A percentile compares a stretch with the other conserved stretches of the same genome.
Conservation (phyloP, 2,888 invertebrate genomes). For the Branchipolynoe longqiensis region DNA sequence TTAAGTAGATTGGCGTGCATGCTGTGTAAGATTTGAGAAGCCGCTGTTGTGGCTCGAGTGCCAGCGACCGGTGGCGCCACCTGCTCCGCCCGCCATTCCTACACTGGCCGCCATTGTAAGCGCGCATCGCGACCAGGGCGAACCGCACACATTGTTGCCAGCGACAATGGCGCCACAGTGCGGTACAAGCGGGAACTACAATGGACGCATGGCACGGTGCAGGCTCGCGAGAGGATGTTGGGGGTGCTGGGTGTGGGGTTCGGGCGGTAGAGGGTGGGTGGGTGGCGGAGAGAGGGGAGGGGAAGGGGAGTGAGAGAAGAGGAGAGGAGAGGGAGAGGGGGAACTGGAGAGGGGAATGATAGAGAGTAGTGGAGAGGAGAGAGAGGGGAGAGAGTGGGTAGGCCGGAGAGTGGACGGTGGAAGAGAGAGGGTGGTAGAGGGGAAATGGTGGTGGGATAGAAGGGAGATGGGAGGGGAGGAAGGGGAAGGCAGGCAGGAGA, state of each 20-base stretch:
- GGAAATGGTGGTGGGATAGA: no score
- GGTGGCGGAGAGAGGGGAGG: not conserved
- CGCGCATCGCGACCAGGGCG: not conserved
- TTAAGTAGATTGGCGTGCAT: conserved; percentile 35
- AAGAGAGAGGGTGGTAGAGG: not conserved
- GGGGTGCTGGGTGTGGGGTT: conserved; percentile 5
- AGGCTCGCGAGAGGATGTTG: no score
- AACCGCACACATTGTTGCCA: not conserved
- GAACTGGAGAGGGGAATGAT: not conserved
- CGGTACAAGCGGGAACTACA: conserved; percentile 22
- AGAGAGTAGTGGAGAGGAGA: not conserved
- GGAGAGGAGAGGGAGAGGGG: not conserved
- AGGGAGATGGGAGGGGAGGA: not conserved
- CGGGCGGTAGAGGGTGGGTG: not conserved
- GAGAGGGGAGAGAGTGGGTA: not conserved
- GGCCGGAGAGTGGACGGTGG: not conserved
- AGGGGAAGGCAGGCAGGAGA: no score
- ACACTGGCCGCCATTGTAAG: conserved; percentile 7
- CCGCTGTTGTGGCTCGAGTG: not conserved
- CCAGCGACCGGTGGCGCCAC: conserved; percentile 3
- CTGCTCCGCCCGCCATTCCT: conserved; percentile 39
- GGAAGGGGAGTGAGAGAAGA: not conserved
- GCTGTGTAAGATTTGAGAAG: conserved; percentile 27
- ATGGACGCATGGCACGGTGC: no score
- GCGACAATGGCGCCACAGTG: conserved; percentile 36